phyloP scores from a whole-genome alignment of 2,113 vertebrate species.

The Pagrus major region DNA sequence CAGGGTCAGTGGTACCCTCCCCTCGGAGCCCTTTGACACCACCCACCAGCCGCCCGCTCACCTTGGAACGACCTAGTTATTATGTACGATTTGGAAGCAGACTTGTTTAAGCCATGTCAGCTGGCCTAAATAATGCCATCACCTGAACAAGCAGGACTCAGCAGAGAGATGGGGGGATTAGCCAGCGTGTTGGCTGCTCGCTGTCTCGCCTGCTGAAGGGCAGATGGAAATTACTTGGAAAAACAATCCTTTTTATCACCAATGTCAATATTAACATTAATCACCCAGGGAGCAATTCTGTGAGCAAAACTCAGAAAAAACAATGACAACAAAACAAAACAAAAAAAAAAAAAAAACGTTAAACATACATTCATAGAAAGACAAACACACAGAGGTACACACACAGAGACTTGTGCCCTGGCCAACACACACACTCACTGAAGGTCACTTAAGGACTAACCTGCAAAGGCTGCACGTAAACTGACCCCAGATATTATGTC shows the following conservation, averaged over 20 bases:
- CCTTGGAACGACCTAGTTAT: slow-evolving; percentile 64
- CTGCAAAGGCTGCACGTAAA: slow-evolving; percentile 20
- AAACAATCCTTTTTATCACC: slow-evolving; percentile 74
- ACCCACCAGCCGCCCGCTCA: slow-evolving; percentile 22
- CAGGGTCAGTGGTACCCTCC: slow-evolving; percentile 30
- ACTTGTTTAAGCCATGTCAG: slow-evolving; percentile 65
- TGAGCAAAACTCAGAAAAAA: slow-evolving; percentile 27
- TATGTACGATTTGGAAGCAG: slow-evolving; percentile 47
- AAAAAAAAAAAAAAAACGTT: background rate
- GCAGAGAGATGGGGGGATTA: slow-evolving; percentile 66
- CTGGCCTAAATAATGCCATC: slow-evolving; percentile 67
- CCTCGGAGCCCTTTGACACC: slow-evolving; percentile 34
- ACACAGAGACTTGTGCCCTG: background rate
- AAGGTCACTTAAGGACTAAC: slow-evolving; percentile 44
- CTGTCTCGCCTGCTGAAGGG: slow-evolving; percentile 74
- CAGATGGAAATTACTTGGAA: slow-evolving; percentile 76
- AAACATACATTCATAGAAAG: slow-evolving; percentile 40
- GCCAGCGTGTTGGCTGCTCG: slow-evolving; percentile 55
- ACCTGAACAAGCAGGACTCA: slow-evolving; percentile 69
- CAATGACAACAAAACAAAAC: background rate
- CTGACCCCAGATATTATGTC: background rate
- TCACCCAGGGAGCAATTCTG: slow-evolving; percentile 59
- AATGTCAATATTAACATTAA: slow-evolving; percentile 78
- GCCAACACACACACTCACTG: slow-evolving; percentile 23
- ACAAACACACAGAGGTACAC: slow-evolving; percentile 30